phyloP scores from a whole-genome alignment of 1,140 invertebrate species.

The Paralvinella palmiformis region DNA sequence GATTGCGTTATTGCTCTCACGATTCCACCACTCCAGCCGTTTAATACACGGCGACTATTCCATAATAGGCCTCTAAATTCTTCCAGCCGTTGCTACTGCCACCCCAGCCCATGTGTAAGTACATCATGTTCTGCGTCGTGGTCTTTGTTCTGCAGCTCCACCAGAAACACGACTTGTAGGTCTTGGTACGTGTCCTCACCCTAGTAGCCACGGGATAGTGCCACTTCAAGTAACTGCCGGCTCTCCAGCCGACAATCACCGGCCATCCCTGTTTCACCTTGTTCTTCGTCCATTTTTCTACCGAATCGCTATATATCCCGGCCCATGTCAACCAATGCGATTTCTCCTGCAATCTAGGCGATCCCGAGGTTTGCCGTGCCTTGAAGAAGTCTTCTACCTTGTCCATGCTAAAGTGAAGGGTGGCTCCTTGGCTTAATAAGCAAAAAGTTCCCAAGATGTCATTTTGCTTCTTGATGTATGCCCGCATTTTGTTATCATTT shows the following conservation, averaged over 20 bases:
- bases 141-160: background rate
- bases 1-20: no score
- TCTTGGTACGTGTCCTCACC: background rate
- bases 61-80: background rate
- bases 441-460: slow-evolving; percentile 18
- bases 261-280: slow-evolving; percentile 18
- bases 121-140: background rate
- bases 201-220: background rate
- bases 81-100: background rate
- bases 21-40: no score
- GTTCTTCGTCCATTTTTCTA: slow-evolving; percentile 3
- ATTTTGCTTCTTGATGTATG: background rate
- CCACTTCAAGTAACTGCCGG: slow-evolving; percentile 13
- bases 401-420: background rate
- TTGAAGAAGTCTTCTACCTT: background rate
- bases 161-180: background rate
- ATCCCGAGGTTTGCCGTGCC: background rate
- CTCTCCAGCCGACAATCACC: slow-evolving; percentile 18
- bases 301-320: background rate
- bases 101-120: background rate
- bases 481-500: background rate
- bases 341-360: slow-evolving; percentile 7
- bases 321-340: slow-evolving; percentile 8
- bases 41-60: background rate
- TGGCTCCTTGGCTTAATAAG: background rate